Evolutionary conservation across 2,113 vertebrate genomes (phyloP).

Genomic region (Hydrolagus affinis): DNA sequence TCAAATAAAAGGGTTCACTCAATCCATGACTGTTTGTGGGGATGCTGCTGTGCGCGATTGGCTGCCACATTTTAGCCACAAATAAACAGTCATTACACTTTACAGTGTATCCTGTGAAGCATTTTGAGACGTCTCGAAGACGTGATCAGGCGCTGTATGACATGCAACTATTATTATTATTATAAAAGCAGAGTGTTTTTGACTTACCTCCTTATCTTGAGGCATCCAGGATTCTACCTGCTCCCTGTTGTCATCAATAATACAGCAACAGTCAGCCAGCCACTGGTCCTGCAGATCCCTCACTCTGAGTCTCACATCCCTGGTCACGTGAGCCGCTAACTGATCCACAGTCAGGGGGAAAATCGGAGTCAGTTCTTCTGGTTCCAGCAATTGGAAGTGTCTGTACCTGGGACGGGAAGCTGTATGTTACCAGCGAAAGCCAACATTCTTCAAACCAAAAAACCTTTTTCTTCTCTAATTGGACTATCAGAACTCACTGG

Average conservation of each 20-base stretch:
- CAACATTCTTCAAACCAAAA: not conserved
- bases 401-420: constrained; percentile 39
- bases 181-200: too few species aligned
- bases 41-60: too few species aligned
- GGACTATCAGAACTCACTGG: too few species aligned
- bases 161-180: too few species aligned
- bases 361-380: constrained; percentile 37
- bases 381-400: constrained; percentile 44
- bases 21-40: too few species aligned
- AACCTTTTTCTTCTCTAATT: not conserved
- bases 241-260: constrained; percentile 43
- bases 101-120: too few species aligned
- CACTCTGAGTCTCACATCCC: constrained; percentile 34
- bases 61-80: too few species aligned
- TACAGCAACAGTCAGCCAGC: constrained; percentile 40
- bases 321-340: constrained; percentile 39
- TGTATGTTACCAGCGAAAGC: not conserved
- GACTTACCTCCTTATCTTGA: constrained; percentile 46
- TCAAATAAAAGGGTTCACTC: too few species aligned
- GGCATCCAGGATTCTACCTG: constrained; percentile 41
- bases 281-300: constrained; percentile 35
- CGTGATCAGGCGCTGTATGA: too few species aligned
- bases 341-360: constrained; percentile 40
- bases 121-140: too few species aligned
- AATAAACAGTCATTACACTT: too few species aligned